phyloP scores from a whole-genome alignment of 1,140 invertebrate genomes.

The Chironomus striatipennis region DNA sequence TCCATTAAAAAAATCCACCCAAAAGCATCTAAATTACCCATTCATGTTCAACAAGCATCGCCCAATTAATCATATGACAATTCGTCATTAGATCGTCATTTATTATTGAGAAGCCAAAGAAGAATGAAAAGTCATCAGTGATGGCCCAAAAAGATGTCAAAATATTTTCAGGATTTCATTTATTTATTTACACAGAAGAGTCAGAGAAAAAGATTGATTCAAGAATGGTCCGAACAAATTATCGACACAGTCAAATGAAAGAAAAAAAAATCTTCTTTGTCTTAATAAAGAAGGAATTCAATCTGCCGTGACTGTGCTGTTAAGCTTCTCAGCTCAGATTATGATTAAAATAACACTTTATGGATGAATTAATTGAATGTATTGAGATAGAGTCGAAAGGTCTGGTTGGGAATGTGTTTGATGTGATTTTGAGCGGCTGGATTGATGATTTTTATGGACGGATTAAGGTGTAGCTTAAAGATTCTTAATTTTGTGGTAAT shows the following conservation, averaged over 20 bases:
- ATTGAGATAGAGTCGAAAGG: neutral
- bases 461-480: no score
- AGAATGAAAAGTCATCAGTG: neutral
- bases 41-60: neutral
- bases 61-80: neutral
- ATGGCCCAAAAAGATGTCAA: neutral
- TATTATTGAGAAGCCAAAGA: neutral
- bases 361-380: constrained; percentile 20
- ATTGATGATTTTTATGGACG: neutral
- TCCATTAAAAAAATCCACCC: no score
- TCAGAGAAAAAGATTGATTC: neutral
- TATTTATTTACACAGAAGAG: neutral
- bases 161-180: constrained; percentile 14
- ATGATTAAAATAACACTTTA: constrained; percentile 24
- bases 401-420: neutral
- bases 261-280: neutral
- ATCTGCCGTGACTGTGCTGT: neutral
- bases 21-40: no score
- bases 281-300: neutral
- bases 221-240: neutral
- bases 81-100: neutral
- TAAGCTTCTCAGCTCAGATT: neutral
- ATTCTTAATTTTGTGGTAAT: no score
- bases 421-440: neutral
- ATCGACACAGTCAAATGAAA: neutral